Conservation (phyloP, 2,888 invertebrate species). For the Epicampocera succincta region DNA sequence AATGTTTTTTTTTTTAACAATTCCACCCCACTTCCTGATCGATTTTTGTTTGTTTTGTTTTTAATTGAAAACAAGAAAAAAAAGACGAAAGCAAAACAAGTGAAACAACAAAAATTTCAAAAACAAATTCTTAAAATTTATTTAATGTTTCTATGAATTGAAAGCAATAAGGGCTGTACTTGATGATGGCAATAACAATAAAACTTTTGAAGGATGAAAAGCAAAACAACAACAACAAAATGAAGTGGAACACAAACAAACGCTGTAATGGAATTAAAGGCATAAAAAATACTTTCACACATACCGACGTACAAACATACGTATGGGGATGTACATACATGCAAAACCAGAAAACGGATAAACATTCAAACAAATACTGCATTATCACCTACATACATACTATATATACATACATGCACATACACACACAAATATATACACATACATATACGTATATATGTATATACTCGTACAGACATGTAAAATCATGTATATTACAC, state of each 20-base stretch:
- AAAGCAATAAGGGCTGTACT: conserved; percentile 43
- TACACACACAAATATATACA: neutral
- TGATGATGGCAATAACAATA: conserved; percentile 57
- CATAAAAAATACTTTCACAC: no score
- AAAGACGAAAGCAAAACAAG: neutral
- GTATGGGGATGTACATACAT: neutral
- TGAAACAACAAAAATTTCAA: conserved; percentile 29
- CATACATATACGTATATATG: no score
- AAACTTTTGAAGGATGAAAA: conserved; percentile 40
- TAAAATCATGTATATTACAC: no score
- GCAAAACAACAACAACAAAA: neutral
- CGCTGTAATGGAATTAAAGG: conserved; percentile 37
- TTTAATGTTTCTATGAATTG: conserved; percentile 43
- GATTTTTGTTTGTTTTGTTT: neutral
- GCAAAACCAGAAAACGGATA: neutral
- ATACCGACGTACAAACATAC: conserved; percentile 2
- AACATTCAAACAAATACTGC: neutral
- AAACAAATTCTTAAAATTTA: conserved; percentile 52
- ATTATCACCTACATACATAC: no score
- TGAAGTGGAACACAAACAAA: conserved; percentile 13
- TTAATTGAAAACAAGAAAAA: neutral
- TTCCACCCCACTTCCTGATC: conserved; percentile 5
- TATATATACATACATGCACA: conserved; percentile 14
- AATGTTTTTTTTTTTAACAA: neutral
- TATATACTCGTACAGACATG: no score